These are phyloP conservation scores for Poliocrania exsul DNA, from an alignment of 2,797 vertebrate species.

Conservation along the genomic window DNA sequence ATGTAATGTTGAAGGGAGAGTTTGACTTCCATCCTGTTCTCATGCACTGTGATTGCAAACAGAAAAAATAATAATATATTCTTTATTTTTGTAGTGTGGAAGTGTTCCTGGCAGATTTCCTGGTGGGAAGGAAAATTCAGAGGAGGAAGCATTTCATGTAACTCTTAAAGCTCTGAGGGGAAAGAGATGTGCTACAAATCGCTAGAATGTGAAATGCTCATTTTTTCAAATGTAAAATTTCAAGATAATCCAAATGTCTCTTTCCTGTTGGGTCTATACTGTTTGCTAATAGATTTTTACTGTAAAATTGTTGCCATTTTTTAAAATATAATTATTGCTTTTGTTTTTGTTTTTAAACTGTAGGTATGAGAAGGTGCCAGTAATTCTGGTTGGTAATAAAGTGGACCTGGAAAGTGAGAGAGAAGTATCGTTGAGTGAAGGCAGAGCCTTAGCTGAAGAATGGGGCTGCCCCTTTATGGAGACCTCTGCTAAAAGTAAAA, in stretches of 20 bases:
- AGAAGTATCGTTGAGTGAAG: conserved; percentile 93
- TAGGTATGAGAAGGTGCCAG: conserved; percentile 98
- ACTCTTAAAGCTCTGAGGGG: neutral
- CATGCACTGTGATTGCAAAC: neutral
- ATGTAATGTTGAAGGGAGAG: neutral
- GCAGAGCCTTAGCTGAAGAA: conserved; percentile 95
- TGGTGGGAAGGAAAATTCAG: neutral
- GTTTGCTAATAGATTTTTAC: neutral
- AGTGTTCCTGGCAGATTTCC: neutral
- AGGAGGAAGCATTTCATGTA: neutral
- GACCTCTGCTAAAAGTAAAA: conserved; percentile 99
- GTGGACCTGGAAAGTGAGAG: conserved; percentile 98
- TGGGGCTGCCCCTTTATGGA: conserved; percentile 99
- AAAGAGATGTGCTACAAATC: neutral
- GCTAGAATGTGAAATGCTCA: neutral
- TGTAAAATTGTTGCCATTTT: neutral
- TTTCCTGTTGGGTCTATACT: neutral
- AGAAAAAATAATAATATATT: neutral
- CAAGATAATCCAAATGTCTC: neutral
- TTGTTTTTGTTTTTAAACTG: conserved; percentile 16
- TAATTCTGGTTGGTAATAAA: conserved; percentile 98
- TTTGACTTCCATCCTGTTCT: neutral
- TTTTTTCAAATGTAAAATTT: neutral
- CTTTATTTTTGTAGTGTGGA: neutral
- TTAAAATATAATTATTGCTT: neutral